Conservation (phyloP, 1,140 invertebrate genomes). For the Hirudo medicinalis region DNA sequence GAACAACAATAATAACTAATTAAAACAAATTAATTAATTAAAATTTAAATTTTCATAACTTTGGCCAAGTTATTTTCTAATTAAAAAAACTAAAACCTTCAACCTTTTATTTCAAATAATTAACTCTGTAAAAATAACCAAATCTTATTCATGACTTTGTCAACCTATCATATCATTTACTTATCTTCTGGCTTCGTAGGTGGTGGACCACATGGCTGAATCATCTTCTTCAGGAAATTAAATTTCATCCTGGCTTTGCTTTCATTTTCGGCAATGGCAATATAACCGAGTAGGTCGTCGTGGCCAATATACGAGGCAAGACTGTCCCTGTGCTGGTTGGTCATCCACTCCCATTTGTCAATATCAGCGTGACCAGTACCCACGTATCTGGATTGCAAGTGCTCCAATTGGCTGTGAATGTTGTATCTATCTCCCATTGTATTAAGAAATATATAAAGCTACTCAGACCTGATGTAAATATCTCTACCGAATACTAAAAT, state of each 20-base stretch:
- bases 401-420: slow-evolving; percentile 94
- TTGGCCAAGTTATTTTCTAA: too few relatives aligned
- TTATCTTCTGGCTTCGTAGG: slow-evolving; percentile 88
- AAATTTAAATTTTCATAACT: too few relatives aligned
- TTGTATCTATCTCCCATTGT: slow-evolving; percentile 93
- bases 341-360: slow-evolving; percentile 69
- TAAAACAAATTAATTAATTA: too few relatives aligned
- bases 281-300: slow-evolving; percentile 81
- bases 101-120: too few relatives aligned
- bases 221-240: slow-evolving; percentile 93
- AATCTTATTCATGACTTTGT: too few relatives aligned
- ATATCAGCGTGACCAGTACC: slow-evolving; percentile 94
- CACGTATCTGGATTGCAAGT: slow-evolving; percentile 97
- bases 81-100: too few relatives aligned
- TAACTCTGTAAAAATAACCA: too few relatives aligned
- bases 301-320: slow-evolving; percentile 85
- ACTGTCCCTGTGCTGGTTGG: slow-evolving; percentile 74
- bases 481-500: too few relatives aligned
- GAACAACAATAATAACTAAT: too few relatives aligned
- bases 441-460: too few relatives aligned
- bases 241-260: slow-evolving; percentile 83
- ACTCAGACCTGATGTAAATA: too few relatives aligned
- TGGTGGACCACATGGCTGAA: slow-evolving; percentile 93
- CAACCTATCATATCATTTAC: too few relatives aligned
- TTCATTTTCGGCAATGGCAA: slow-evolving; percentile 90